Evolutionary conservation across 2,888 invertebrate genomes (phyloP), one percentile per base, ranked within the genome.

Genomic region (Brachynemurus nebulosus): DNA sequence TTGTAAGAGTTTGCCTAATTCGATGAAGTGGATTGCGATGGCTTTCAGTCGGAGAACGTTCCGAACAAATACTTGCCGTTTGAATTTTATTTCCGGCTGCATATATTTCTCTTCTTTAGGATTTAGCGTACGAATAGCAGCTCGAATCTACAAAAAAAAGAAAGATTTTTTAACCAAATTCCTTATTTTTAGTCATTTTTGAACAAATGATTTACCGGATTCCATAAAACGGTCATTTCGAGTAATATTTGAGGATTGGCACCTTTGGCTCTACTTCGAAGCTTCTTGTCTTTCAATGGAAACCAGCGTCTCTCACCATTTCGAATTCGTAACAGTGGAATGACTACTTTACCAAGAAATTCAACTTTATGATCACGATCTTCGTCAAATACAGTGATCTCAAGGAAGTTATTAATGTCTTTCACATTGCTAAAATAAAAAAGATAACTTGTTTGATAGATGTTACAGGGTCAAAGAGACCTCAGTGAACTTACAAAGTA

Each of bases 281-380:
- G 72, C 60, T 96, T 97, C 64, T 91, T 89, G 62, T 98, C 97
- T 60, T 98, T 98, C 35, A 98, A 67, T 0, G 88, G 85, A 62
- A 90, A 97, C 97, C 97, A 97, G 50, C 88, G 71, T 60, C 90
- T 90, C 59, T 92, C 92, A 0, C 91, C 88, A 58, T 88, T 92
- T 51, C 80, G 73, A 53, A 97, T 83, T 55, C 78, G 73, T 44
- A 96, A 65, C 40, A 97, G 63, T 0, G 96, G 96, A 53, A 97
- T 79, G 3, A 82, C 80, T 8, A 96, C 69, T 64, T 89, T 91
- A 1, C 98, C 98, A 11, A 98, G 69, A 62, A 98, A 98, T 63
- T 98, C 97, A 9, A 92, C 93, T 64, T 96, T 96, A 63, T 96
- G 95, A 61, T 95, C 93, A 48, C 93, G 78, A 63, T 98, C 97